A percentile compares a stretch with the other conserved stretches of the same genome.
These are phyloP conservation scores for Drepanosiphum platanoidis DNA, from an alignment of 2,888 invertebrate species.

Conservation along the genomic window DNA sequence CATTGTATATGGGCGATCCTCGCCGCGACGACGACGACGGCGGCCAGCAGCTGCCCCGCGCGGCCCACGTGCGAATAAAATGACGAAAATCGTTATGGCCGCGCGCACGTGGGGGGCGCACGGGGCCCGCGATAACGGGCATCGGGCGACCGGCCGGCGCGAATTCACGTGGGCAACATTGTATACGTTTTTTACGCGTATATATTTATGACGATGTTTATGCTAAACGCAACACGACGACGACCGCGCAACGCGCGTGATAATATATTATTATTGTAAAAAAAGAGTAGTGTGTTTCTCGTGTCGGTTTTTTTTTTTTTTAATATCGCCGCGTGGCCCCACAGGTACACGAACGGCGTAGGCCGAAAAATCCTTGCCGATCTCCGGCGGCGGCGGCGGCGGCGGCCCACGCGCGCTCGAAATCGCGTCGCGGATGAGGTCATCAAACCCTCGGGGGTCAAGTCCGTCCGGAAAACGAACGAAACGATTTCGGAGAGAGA, in stretches of 20 bases:
- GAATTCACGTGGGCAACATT: constrained; percentile 24
- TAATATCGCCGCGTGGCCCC: not conserved
- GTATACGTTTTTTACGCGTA: constrained; percentile 6
- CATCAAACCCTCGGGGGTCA: constrained; percentile 33
- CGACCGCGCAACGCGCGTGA: not conserved
- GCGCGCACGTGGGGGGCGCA: constrained; percentile 10
- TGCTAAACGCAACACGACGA: not conserved
- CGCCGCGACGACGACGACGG: not conserved
- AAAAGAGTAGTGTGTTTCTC: not conserved
- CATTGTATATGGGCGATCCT: too few species aligned
- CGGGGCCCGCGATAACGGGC: constrained; percentile 1
- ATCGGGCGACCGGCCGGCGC: not conserved
- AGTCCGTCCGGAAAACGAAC: not conserved
- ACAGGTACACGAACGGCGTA: constrained; percentile 11
- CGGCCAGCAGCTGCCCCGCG: not conserved
- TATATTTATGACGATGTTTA: not conserved
- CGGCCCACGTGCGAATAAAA: constrained; percentile 42
- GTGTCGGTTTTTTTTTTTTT: too few species aligned
- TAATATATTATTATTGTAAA: constrained; percentile 15
- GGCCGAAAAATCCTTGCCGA: constrained; percentile 59
- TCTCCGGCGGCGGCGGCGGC: constrained; percentile 23
- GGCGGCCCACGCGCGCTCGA: constrained; percentile 41
- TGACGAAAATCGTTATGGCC: constrained; percentile 17
- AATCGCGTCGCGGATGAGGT: constrained; percentile 45
- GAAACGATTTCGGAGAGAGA: too few species aligned